Percentiles rank a stretch among this genome's conserved stretches.
These are phyloP conservation scores for Saxicola maurus DNA, from an alignment of 2,797 vertebrate genomes.

Conservation along the genomic window DNA sequence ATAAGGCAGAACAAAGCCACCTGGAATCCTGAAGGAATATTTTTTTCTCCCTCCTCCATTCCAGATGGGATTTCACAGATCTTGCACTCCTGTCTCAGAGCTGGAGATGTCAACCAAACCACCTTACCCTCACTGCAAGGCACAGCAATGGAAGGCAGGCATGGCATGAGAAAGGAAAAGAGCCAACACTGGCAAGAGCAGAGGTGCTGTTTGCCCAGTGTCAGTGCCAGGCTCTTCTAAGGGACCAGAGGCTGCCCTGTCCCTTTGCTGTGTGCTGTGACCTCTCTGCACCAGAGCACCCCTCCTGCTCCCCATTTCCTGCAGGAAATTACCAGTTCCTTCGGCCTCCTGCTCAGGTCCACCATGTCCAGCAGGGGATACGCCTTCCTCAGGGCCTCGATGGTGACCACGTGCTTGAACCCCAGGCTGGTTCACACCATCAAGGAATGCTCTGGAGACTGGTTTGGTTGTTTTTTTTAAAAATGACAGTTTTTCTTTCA, in stretches of 20 bases:
- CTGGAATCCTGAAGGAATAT: background rate
- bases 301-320: background rate
- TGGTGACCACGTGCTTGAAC: conserved; percentile 85
- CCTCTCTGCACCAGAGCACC: background rate
- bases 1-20: background rate
- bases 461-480: background rate
- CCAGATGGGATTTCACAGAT: background rate
- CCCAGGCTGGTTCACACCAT: conserved; percentile 79
- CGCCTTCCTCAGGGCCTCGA: conserved; percentile 84
- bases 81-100: background rate
- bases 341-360: conserved; percentile 88
- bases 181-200: background rate
- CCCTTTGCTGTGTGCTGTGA: background rate
- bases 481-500: background rate
- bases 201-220: background rate
- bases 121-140: background rate
- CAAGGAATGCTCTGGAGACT: conserved; percentile 45
- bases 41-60: fast-evolving
- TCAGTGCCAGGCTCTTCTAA: background rate
- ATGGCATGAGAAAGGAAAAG: background rate
- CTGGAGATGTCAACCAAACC: background rate
- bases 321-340: conserved; percentile 71
- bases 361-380: conserved; percentile 92
- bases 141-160: background rate
- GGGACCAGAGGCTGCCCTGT: background rate